A percentile compares a stretch with the other conserved stretches of the same genome.
Evolutionary conservation across 2,888 invertebrate species (phyloP).

Genomic region (Drosophila rellima): DNA sequence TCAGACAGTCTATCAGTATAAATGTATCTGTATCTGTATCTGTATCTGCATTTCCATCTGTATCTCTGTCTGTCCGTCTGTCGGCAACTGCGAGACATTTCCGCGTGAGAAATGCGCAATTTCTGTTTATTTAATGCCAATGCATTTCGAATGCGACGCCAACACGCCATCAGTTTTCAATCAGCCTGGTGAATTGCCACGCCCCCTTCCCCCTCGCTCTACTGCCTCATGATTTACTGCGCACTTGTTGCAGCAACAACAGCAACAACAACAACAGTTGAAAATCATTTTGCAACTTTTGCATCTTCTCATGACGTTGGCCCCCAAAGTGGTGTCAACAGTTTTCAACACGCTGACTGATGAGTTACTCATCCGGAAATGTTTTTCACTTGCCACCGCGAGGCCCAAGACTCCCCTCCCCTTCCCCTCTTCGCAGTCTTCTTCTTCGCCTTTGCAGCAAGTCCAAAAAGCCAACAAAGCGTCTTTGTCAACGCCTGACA

Average conservation of each 20-base stretch:
- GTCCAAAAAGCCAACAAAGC: conserved; percentile 63
- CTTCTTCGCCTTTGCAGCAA: not conserved
- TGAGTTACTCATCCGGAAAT: conserved; percentile 82
- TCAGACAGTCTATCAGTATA: conserved; percentile 29
- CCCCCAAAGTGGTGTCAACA: conserved; percentile 84
- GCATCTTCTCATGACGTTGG: conserved; percentile 75
- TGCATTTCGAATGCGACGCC: conserved; percentile 78
- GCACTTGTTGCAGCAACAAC: conserved; percentile 74
- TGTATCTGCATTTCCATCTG: conserved; percentile 18
- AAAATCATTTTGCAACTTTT: conserved; percentile 82
- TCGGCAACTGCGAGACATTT: conserved; percentile 57
- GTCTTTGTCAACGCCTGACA: conserved; percentile 79
- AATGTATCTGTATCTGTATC: conserved; percentile 30
- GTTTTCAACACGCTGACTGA: conserved; percentile 74
- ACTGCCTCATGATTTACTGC: conserved; percentile 67
- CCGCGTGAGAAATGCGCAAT: conserved; percentile 79
- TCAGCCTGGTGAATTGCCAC: conserved; percentile 66
- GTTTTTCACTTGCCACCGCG: conserved; percentile 71
- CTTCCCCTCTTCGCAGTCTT: no score
- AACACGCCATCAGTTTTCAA: conserved; percentile 81
- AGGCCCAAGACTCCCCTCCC: conserved; percentile 4
- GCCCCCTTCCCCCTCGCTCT: conserved; percentile 23
- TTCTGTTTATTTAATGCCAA: conserved; percentile 81
- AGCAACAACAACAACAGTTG: conserved; percentile 37
- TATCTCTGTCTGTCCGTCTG: conserved; percentile 29